These are phyloP conservation scores for Callosobruchus maculatus DNA, from an alignment of 2,888 invertebrate genomes.

Conservation along the genomic window DNA sequence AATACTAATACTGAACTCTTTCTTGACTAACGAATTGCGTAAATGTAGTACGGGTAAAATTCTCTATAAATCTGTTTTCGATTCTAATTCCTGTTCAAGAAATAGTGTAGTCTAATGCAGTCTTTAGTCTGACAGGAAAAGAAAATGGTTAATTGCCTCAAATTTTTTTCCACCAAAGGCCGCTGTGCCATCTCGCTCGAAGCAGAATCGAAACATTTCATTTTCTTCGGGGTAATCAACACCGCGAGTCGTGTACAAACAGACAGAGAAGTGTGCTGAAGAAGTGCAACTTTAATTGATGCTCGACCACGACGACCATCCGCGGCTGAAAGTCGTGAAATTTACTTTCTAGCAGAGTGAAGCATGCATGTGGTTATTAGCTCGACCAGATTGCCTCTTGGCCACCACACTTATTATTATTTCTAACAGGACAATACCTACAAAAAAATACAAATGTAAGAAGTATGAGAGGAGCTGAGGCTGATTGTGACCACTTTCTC, in stretches of 20 bases:
- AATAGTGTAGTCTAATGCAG: no score
- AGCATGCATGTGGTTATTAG: conserved; percentile 17
- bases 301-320: background rate
- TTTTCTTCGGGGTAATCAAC: background rate
- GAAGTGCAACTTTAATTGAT: conserved; percentile 8
- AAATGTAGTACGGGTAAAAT: no score
- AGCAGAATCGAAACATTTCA: background rate
- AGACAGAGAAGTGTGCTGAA: conserved; percentile 20
- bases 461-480: no score
- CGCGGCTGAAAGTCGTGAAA: conserved; percentile 18
- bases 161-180: background rate
- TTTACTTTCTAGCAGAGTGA: conserved; percentile 18
- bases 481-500: no score
- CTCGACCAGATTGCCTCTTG: background rate
- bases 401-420: conserved; percentile 3
- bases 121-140: no score
- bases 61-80: no score
- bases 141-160: no score
- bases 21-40: no score
- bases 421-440: conserved; percentile 10
- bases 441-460: no score
- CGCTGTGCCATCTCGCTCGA: background rate
- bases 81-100: no score
- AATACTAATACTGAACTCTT: no score
- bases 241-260: background rate